These are phyloP conservation scores for Neofelis nebulosa DNA, from an alignment of 2,113 vertebrate genomes.

Conservation along the genomic window DNA sequence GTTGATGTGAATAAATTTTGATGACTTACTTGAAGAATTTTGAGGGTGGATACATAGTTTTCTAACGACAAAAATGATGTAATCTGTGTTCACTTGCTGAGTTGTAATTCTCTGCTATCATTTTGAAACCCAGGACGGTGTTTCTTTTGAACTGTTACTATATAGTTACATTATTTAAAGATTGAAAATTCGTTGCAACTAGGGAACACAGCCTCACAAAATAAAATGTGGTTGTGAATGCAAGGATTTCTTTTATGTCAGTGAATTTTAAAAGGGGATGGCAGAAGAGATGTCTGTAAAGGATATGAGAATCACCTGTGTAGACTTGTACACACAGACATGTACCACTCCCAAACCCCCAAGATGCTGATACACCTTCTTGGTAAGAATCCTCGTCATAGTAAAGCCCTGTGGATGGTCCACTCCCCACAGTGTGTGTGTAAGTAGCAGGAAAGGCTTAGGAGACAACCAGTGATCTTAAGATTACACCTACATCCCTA, in stretches of 20 bases:
- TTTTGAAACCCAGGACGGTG: slow-evolving; percentile 36
- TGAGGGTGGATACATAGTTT: slow-evolving; percentile 47
- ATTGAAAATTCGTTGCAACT: slow-evolving; percentile 51
- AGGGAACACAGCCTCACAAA: slow-evolving; percentile 62
- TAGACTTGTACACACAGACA: neutral
- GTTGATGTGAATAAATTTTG: slow-evolving; percentile 58
- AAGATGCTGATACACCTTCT: neutral
- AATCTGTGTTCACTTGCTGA: slow-evolving; percentile 60
- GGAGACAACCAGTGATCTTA: neutral
- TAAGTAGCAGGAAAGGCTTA: neutral
- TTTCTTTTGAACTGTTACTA: slow-evolving; percentile 68
- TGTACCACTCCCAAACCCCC: neutral
- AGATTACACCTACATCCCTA: neutral
- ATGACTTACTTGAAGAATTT: slow-evolving; percentile 60
- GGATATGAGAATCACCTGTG: neutral
- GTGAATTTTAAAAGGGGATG: slow-evolving; percentile 31
- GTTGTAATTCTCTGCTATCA: slow-evolving; percentile 51
- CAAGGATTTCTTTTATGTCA: slow-evolving; percentile 62
- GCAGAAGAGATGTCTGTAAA: neutral
- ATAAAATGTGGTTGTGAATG: slow-evolving; percentile 66
- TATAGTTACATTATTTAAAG: slow-evolving; percentile 56
- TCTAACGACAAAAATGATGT: slow-evolving; percentile 58
- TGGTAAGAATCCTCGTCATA: neutral
- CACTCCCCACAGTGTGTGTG: neutral
- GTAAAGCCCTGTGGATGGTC: neutral